These are phyloP conservation scores for Melangyna quadrimaculata DNA, from an alignment of 2,888 invertebrate genomes.

Conservation along the genomic window DNA sequence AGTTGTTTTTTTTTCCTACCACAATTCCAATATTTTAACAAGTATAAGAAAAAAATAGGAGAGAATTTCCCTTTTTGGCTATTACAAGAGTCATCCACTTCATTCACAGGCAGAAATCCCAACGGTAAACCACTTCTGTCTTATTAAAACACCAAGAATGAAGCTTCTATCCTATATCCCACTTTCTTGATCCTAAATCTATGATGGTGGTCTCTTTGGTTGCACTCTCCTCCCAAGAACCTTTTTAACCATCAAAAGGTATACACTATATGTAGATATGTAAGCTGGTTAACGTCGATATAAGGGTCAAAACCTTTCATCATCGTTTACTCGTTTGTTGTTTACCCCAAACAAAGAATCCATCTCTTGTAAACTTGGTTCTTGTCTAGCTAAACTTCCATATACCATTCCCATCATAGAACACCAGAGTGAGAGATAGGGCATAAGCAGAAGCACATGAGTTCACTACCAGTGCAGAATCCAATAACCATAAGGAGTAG, in stretches of 20 bases:
- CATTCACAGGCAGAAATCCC: slow-evolving; percentile 39
- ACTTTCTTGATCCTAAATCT: background rate
- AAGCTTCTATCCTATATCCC: background rate
- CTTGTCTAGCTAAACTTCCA: slow-evolving; percentile 21
- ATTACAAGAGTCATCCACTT: slow-evolving; percentile 58
- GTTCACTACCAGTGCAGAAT: background rate
- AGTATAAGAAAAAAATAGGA: background rate
- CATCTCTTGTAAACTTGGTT: slow-evolving; percentile 52
- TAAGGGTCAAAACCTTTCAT: slow-evolving; percentile 71
- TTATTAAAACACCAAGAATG: slow-evolving; percentile 55
- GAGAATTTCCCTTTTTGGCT: background rate
- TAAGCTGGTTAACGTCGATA: background rate
- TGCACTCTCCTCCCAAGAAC: slow-evolving; percentile 54
- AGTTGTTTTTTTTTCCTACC: background rate
- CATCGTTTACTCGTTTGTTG: slow-evolving; percentile 72
- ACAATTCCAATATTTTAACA: background rate
- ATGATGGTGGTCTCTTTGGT: background rate
- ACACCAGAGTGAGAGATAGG: background rate
- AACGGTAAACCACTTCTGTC: slow-evolving; percentile 58
- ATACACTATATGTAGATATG: background rate
- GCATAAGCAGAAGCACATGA: slow-evolving; percentile 32
- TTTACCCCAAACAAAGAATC: slow-evolving; percentile 68
- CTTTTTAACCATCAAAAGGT: slow-evolving; percentile 23
- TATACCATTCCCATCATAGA: too few species aligned
- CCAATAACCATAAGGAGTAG: background rate